These are phyloP conservation scores for Pholis gunnellus DNA, from an alignment of 2,113 vertebrate species.

Conservation along the genomic window DNA sequence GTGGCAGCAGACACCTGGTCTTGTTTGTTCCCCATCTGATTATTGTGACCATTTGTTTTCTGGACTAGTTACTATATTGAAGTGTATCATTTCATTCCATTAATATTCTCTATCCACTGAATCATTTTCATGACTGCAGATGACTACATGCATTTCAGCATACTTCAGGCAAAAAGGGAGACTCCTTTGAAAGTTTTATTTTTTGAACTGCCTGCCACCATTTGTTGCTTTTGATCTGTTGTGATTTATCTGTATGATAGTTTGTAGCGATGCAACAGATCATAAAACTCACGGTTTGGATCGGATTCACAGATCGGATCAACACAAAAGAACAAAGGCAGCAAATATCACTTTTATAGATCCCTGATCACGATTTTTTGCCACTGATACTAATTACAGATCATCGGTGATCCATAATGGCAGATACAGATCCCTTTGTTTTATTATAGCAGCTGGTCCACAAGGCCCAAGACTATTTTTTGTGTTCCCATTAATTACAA, in stretches of 20 bases:
- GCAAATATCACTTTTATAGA: no score
- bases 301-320: neutral
- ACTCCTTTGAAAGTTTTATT: neutral
- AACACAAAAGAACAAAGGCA: no score
- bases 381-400: no score
- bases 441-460: no score
- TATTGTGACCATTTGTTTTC: neutral
- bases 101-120: neutral
- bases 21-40: slow-evolving; percentile 9
- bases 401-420: no score
- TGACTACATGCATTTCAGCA: neutral
- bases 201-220: no score
- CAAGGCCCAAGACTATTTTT: no score
- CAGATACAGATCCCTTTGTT: no score
- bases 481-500: no score
- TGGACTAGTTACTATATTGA: neutral
- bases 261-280: neutral
- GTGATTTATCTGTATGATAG: neutral
- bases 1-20: slow-evolving; percentile 47
- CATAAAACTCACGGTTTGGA: neutral
- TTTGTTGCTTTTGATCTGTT: neutral
- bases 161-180: neutral
- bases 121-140: slow-evolving; percentile 6
- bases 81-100: neutral
- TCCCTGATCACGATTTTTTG: no score